Conservation (phyloP, 2,113 vertebrate species). For the Scytalopus superciliaris region DNA sequence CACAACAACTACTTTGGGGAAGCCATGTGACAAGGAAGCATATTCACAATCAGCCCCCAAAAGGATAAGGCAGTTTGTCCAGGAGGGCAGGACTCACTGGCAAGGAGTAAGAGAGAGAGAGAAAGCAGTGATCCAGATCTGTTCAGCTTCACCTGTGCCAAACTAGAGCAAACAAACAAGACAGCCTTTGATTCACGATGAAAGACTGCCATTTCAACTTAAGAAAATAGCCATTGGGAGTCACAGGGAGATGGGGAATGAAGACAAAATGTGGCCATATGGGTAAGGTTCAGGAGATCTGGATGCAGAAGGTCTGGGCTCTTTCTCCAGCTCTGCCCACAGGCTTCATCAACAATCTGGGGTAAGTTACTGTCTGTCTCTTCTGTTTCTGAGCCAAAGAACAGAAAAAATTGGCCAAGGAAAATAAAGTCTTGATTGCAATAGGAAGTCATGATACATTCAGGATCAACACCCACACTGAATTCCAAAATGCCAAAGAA, state of each 20-base stretch:
- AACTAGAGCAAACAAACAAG: not conserved
- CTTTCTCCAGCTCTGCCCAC: not conserved
- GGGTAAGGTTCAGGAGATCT: not conserved
- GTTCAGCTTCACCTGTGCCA: not conserved
- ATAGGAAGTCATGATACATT: not conserved
- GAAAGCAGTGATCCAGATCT: not conserved
- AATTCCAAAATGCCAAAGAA: conserved; percentile 3
- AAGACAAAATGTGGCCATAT: not conserved
- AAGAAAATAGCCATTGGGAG: not conserved
- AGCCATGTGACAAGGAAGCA: not conserved
- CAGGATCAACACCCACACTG: not conserved
- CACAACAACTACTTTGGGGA: not conserved
- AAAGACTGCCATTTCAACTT: not conserved
- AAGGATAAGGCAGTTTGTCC: not conserved
- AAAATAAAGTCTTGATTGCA: conserved; percentile 12
- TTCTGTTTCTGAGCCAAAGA: conserved; percentile 2
- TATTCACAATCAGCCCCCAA: not conserved
- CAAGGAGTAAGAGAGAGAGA: not conserved
- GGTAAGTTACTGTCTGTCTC: not conserved
- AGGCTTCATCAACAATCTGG: not conserved
- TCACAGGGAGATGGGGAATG: not conserved
- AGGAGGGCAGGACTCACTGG: not conserved
- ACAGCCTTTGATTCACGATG: not conserved
- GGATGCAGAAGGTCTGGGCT: not conserved
- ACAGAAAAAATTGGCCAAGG: conserved; percentile 12